These are phyloP conservation scores for Pteromalus puparum DNA, from an alignment of 1,140 invertebrate species.

Conservation along the genomic window DNA sequence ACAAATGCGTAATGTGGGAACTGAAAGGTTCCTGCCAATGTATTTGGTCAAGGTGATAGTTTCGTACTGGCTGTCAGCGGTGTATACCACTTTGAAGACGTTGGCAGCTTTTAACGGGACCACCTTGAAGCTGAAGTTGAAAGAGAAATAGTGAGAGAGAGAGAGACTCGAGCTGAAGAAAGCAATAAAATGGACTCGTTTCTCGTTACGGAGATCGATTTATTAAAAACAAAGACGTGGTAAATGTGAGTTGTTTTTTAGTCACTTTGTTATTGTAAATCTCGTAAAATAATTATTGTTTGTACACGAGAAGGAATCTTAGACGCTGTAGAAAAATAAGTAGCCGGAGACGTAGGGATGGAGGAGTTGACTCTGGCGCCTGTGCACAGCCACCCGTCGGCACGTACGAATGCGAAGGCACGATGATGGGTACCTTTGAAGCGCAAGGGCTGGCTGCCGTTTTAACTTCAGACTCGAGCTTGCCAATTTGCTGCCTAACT, in stretches of 20 bases:
- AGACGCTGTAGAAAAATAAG: not conserved
- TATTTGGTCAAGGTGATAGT: conserved; percentile 4
- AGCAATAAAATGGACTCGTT: too few species aligned
- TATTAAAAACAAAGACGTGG: not conserved
- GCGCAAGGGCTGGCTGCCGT: not conserved
- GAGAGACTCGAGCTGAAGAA: not conserved
- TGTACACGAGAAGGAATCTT: too few species aligned
- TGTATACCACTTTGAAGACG: conserved; percentile 1
- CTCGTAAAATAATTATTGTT: too few species aligned
- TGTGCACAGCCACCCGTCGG: conserved; percentile 20
- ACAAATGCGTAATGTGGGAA: not conserved
- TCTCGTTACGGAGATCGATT: not conserved
- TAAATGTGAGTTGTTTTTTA: too few species aligned
- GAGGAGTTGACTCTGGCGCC: not conserved
- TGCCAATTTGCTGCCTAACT: not conserved
- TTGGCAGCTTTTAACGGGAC: conserved; percentile 33
- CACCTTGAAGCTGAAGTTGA: conserved; percentile 14
- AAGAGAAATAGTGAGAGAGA: not conserved
- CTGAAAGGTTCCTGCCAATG: not conserved
- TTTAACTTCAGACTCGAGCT: not conserved
- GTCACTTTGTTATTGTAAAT: too few species aligned
- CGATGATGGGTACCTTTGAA: not conserved
- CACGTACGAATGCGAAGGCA: conserved; percentile 8
- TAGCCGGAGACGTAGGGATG: not conserved
- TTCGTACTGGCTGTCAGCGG: conserved; percentile 11